Percentiles rank a stretch among this genome's conserved stretches.
phyloP scores from a whole-genome alignment of 2,888 invertebrate species.

The Netelia melanura region DNA sequence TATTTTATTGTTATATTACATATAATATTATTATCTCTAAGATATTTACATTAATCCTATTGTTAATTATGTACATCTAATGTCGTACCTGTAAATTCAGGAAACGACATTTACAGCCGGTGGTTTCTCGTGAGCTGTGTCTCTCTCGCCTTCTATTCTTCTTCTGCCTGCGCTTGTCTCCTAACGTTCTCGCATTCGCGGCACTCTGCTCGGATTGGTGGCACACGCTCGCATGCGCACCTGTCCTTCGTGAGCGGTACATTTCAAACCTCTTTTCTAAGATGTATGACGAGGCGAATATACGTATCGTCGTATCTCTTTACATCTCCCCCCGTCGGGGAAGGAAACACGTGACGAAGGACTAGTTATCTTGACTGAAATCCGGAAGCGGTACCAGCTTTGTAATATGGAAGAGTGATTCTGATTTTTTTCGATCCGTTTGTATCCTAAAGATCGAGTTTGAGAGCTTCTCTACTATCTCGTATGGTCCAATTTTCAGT shows the following conservation, averaged over 20 bases:
- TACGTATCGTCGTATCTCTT: no score
- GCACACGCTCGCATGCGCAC: no score
- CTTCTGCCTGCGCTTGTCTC: no score
- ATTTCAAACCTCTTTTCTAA: no score
- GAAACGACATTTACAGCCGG: slow-evolving; percentile 44
- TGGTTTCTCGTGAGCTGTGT: background rate
- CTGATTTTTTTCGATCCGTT: slow-evolving; percentile 55
- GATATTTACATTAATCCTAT: background rate
- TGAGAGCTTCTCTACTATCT: slow-evolving; percentile 69
- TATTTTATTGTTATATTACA: no score
- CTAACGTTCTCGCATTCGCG: no score
- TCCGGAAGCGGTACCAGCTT: slow-evolving; percentile 37
- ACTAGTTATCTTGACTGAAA: background rate
- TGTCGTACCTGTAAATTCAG: slow-evolving; percentile 36
- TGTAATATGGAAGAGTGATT: slow-evolving; percentile 47
- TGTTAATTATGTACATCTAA: background rate
- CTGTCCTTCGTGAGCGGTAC: no score
- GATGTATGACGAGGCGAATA: no score
- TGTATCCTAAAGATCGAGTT: slow-evolving; percentile 70
- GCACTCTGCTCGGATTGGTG: no score
- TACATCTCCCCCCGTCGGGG: no score
- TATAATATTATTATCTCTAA: no score
- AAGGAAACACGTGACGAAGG: background rate
- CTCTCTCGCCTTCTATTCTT: background rate
- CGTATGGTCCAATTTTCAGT: slow-evolving; percentile 71